Conservation (phyloP, 2,888 invertebrate genomes). For the Rosalia funebris region DNA sequence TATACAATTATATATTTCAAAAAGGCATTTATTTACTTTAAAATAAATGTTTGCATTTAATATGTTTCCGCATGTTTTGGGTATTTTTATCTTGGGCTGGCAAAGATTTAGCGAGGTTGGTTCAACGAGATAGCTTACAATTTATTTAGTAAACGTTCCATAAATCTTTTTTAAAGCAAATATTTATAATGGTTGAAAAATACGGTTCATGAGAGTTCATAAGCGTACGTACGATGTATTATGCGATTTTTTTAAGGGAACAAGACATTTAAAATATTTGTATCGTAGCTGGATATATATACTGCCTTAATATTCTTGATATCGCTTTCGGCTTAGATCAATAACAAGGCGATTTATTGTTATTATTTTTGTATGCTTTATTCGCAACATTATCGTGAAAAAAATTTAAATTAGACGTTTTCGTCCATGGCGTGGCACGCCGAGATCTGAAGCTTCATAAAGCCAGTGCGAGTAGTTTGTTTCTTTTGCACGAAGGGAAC, state of each 20-base stretch:
- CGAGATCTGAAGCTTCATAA: not conserved
- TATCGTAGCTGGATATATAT: not conserved
- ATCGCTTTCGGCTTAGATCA: conserved; percentile 1
- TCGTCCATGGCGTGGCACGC: not conserved
- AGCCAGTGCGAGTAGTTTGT: not conserved
- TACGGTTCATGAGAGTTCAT: conserved; percentile 12
- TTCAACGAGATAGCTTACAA: not conserved
- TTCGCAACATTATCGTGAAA: not conserved
- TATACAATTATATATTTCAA: too few species aligned
- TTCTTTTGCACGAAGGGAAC: not conserved
- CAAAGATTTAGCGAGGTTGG: too few species aligned
- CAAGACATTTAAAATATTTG: conserved; percentile 9
- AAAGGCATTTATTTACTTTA: too few species aligned
- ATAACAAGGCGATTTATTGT: not conserved
- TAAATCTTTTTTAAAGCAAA: conserved; percentile 16
- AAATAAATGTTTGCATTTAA: too few species aligned
- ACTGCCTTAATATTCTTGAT: not conserved
- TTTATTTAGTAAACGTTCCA: conserved; percentile 4
- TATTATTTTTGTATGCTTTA: not conserved
- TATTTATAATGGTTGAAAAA: conserved; percentile 17
- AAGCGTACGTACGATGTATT: not conserved
- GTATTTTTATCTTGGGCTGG: too few species aligned
- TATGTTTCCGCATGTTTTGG: too few species aligned
- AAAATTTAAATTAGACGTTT: conserved; percentile 1
- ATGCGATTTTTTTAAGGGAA: conserved; percentile 5